Evolutionary conservation across 2,113 vertebrate genomes (phyloP), one percentile per base, ranked within the genome.

Genomic region (Hyla sarda): DNA sequence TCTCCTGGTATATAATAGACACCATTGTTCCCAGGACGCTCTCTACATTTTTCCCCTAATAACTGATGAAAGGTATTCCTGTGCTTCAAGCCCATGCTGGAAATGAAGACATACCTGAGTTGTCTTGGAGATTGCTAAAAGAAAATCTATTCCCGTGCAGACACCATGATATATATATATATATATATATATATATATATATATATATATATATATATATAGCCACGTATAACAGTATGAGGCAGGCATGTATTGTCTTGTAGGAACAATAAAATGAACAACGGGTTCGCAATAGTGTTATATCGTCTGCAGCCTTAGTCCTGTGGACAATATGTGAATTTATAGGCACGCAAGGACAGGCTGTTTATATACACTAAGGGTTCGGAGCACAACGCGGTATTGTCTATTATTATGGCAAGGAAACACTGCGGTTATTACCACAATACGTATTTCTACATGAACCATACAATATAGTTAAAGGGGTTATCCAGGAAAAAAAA

Each of bases 31-130:
- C 52, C 2, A 75, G 48, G 32, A 45, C n/a, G 21, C 11, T 48
- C 48, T 45, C 34, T 23, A 75, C 25, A 84, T 84, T 84, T 72
- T 84, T 83, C 52, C 34, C 47, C 58, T 75, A 30, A 28, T 54
- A 10, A 56, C 23, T 74, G 52, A 45, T 83, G 69, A 83, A 83
- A 74, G 67, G 37, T 74, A 34, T 83, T 56, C 19, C 34, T 32
- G 41, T 45, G 67, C 67, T n/a, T 83, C 50, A 56, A 82, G 23
- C 34, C 60, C 25, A 19, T 28, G 41, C 17, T 69, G 80, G n/a
- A 60, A 72, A 52, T 45, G 5, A 41, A 83, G 69, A 41, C 69
- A 83, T 58, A 73, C 48, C 50, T 21, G 41, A 48, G 34, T 56
- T 58, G 34, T 41, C 50, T 48, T 83, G 37, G 50, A n/a, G 67